Evolutionary conservation across 2,113 vertebrate species (phyloP), one percentile per base, ranked within the genome.

Genomic region (Megatriorchis doriae): DNA sequence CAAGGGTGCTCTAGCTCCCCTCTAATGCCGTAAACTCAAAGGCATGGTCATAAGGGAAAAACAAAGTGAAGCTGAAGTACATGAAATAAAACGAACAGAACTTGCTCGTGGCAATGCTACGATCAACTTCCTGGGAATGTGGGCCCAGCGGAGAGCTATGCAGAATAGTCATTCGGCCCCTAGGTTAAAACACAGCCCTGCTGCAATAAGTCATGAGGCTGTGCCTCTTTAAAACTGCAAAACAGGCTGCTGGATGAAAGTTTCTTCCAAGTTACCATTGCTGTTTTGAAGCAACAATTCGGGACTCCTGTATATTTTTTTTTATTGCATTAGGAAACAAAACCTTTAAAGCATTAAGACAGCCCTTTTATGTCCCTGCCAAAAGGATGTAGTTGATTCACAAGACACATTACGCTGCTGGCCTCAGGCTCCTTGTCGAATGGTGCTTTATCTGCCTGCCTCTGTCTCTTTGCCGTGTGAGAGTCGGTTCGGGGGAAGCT

Each of bases 321-420:
- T 97, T 99, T 99, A 99, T 99, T 99, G 99, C 99, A 99, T 99
- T 99, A 98, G 98, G 98, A 99, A 98, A 99, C 98, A 91, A 98
- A 98, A 98, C 97, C 97, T 97, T 98, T 98, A 98, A 98, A 98
- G 98, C 98, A 98, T 98, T 99, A 97, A 98, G 99, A 99, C 99
- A 99, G 99, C 99, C 99, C 99, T 99, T 99, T 98, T 96, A 98
- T 98, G 99, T 99, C 98, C 99, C 99, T 99, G 99, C 99, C 98
- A 98, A 98, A 98, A 98, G 98, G 98, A 98, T 98, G 98, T 96
- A 96, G 97, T 97, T 97, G 98, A 97, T 98, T 98, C 97, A 94
- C 97, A 97, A 97, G 95, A 91, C 95, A 91, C 90, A 75, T 97
- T 97, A 98, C 96, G 91, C 93, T 96, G 98, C 98, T 97, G 98